Conservation (phyloP, 2,113 vertebrate species). For the Taurulus bubalis region DNA sequence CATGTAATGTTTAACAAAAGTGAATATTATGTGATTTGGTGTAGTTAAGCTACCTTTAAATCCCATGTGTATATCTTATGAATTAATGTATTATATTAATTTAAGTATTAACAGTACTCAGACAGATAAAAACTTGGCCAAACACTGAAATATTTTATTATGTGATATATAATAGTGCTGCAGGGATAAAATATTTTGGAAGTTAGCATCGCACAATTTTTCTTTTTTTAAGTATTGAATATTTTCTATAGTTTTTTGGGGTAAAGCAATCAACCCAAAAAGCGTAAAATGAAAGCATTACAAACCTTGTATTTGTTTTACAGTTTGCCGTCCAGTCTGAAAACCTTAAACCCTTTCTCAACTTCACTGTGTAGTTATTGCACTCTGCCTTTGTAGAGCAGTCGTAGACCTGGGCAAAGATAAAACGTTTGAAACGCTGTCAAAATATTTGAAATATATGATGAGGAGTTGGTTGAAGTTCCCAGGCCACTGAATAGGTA, state of each 20-base stretch:
- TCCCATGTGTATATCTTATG: neutral
- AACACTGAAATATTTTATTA: neutral
- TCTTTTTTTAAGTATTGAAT: neutral
- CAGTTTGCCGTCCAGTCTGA: neutral
- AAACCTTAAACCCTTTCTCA: neutral
- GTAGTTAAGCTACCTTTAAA: neutral
- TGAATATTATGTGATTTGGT: neutral
- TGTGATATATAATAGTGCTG: neutral
- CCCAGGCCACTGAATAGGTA: neutral
- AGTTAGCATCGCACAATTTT: neutral
- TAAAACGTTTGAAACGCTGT: constrained; percentile 9
- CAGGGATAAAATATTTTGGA: neutral
- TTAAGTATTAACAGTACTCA: neutral
- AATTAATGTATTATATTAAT: neutral
- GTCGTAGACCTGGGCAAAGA: constrained; percentile 22
- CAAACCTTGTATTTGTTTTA: neutral
- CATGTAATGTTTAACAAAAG: neutral
- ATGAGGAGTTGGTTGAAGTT: constrained; percentile 8
- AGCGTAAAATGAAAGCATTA: neutral
- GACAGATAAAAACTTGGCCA: neutral
- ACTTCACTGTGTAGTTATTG: neutral
- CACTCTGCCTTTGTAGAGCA: constrained; percentile 9
- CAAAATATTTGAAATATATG: constrained; percentile 8
- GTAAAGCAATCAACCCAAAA: neutral
- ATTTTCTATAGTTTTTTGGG: neutral